Conservation (phyloP, 2,113 vertebrate species). For the Microtus richardsoni region DNA sequence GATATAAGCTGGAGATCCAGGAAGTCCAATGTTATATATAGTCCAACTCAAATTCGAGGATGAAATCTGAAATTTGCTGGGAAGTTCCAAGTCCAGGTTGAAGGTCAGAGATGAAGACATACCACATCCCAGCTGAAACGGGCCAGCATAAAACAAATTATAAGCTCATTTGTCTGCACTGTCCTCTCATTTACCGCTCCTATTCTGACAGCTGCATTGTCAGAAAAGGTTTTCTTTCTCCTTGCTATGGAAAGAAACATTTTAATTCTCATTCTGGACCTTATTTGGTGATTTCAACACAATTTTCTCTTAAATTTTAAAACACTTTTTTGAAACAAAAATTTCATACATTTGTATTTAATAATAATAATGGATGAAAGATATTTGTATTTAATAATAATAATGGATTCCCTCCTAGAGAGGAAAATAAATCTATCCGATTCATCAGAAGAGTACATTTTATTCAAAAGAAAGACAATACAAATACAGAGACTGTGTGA, state of each 20-base stretch:
- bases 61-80: neutral
- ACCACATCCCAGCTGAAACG: rapidly evolving
- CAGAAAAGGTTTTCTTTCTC: neutral
- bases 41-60: neutral
- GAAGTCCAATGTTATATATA: neutral
- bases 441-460: neutral
- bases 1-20: neutral
- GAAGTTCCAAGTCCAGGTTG: neutral
- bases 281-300: neutral
- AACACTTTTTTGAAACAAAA: neutral
- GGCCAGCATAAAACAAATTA: neutral
- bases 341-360: neutral
- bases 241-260: neutral
- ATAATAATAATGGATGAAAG: neutral
- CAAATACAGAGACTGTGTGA: neutral
- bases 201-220: neutral
- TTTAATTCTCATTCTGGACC: neutral
- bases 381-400: neutral
- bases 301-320: neutral
- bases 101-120: neutral
- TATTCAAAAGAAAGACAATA: neutral
- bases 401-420: neutral
- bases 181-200: neutral
- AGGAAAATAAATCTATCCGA: neutral
- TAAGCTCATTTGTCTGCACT: neutral